A percentile compares a stretch with the other conserved stretches of the same genome.
These are phyloP conservation scores for Plagiodera versicolora DNA, from an alignment of 2,888 invertebrate species.

Conservation along the genomic window DNA sequence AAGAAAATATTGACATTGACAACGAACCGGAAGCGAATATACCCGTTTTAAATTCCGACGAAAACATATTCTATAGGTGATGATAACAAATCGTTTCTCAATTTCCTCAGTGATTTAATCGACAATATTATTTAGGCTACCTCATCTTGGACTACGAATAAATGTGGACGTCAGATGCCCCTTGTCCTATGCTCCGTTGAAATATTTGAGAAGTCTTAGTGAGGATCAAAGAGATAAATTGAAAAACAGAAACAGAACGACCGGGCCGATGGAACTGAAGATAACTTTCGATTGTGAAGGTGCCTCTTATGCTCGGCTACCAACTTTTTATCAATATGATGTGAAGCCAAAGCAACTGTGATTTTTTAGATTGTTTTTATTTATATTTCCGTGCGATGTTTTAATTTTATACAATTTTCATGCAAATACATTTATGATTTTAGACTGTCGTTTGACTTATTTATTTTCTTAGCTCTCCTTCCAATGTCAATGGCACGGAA, in stretches of 20 bases:
- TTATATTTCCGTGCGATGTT: constrained; percentile 19
- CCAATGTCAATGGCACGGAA: too few relatives aligned
- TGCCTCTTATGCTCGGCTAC: constrained; percentile 44
- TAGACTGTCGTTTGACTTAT: neutral
- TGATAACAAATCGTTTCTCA: neutral
- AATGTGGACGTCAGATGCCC: constrained; percentile 44
- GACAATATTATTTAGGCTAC: constrained; percentile 21
- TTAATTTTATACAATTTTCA: constrained; percentile 16
- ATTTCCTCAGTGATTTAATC: too few relatives aligned
- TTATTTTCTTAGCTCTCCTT: too few relatives aligned
- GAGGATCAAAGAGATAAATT: constrained; percentile 19
- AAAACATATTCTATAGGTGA: constrained; percentile 31
- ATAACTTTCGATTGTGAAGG: constrained; percentile 44
- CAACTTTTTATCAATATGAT: constrained; percentile 39
- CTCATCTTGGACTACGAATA: constrained; percentile 42
- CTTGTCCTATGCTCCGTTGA: constrained; percentile 40
- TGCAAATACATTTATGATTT: constrained; percentile 15
- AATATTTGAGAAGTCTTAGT: constrained; percentile 31
- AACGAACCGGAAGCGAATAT: constrained; percentile 18
- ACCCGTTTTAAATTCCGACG: constrained; percentile 27
- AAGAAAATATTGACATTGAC: constrained; percentile 24
- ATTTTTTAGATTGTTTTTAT: constrained; percentile 19
- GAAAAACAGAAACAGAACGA: constrained; percentile 23
- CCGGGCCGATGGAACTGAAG: constrained; percentile 32
- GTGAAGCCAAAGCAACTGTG: constrained; percentile 27